Conservation (phyloP, 2,113 vertebrate species). For the Tachycineta bicolor region DNA sequence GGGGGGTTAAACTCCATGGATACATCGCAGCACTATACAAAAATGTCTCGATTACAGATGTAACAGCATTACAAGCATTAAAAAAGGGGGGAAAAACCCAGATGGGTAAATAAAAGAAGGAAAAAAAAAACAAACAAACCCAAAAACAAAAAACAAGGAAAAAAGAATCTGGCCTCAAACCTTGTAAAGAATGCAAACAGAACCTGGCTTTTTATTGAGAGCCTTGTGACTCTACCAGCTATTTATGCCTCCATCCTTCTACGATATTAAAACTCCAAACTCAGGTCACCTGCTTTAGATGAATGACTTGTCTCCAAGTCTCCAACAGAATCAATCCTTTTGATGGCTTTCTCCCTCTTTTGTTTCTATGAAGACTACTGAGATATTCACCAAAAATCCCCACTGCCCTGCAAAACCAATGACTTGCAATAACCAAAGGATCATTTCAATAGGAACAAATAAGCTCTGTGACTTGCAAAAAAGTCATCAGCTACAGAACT, state of each 20-base stretch:
- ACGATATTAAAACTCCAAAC: neutral
- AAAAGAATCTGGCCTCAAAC: neutral
- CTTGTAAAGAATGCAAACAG: neutral
- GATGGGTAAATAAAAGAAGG: no score
- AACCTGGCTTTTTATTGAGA: neutral
- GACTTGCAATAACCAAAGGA: neutral
- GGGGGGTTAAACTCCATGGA: neutral
- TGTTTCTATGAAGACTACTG: neutral
- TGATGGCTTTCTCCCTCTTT: neutral
- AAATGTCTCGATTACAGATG: neutral
- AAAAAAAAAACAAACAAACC: fast-evolving
- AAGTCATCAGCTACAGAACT: neutral
- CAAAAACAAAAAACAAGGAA: fast-evolving
- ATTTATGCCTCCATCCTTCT: neutral
- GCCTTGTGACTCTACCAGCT: neutral
- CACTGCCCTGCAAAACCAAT: neutral
- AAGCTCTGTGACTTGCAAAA: neutral
- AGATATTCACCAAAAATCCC: neutral
- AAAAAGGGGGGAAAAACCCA: fast-evolving
- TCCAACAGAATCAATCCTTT: neutral
- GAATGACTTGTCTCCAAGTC: neutral
- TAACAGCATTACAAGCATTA: neutral
- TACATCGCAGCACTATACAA: fast-evolving
- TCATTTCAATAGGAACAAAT: neutral
- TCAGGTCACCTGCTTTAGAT: neutral